phyloP scores from a whole-genome alignment of 2,113 vertebrate genomes.

The Crotophaga sulcirostris region DNA sequence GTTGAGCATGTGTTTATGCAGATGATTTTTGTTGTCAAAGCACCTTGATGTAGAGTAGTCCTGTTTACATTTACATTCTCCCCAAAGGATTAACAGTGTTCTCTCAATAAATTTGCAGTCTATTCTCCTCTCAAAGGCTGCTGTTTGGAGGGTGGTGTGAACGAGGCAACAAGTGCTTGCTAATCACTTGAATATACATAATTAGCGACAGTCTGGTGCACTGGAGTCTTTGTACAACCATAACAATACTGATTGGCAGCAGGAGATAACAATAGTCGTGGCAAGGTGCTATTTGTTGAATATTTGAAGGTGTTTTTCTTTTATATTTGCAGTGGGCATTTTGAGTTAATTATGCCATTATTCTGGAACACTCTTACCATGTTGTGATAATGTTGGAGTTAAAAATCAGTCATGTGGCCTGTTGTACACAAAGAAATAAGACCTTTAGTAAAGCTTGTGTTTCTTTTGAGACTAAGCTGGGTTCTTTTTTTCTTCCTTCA shows the following conservation, averaged over 20 bases:
- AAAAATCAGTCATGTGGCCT: slow-evolving; percentile 9
- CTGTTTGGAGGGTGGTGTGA: slow-evolving; percentile 81
- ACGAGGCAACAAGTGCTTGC: slow-evolving; percentile 83
- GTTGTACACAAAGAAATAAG: not conserved
- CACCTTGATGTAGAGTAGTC: slow-evolving; percentile 85
- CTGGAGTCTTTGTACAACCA: slow-evolving; percentile 73
- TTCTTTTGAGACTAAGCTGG: not conserved
- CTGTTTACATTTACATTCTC: slow-evolving; percentile 84
- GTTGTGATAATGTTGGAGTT: slow-evolving; percentile 26
- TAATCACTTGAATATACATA: slow-evolving; percentile 83
- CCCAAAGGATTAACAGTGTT: slow-evolving; percentile 85
- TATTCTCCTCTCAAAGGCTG: slow-evolving; percentile 83
- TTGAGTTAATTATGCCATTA: slow-evolving; percentile 36
- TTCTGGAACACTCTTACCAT: slow-evolving; percentile 24
- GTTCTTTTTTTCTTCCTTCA: not conserved
- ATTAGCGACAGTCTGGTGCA: slow-evolving; percentile 82
- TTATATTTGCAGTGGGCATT: slow-evolving; percentile 53
- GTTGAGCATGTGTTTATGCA: slow-evolving; percentile 87
- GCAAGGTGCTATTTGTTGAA: slow-evolving; percentile 61
- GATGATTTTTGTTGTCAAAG: slow-evolving; percentile 90
- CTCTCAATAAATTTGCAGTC: slow-evolving; percentile 83
- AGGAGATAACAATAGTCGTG: slow-evolving; percentile 58
- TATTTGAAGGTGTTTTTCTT: slow-evolving; percentile 64
- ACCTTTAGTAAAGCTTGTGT: not conserved
- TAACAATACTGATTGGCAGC: slow-evolving; percentile 73